phyloP scores from a whole-genome alignment of 2,797 vertebrate genomes.

The Semotilus atromaculatus region DNA sequence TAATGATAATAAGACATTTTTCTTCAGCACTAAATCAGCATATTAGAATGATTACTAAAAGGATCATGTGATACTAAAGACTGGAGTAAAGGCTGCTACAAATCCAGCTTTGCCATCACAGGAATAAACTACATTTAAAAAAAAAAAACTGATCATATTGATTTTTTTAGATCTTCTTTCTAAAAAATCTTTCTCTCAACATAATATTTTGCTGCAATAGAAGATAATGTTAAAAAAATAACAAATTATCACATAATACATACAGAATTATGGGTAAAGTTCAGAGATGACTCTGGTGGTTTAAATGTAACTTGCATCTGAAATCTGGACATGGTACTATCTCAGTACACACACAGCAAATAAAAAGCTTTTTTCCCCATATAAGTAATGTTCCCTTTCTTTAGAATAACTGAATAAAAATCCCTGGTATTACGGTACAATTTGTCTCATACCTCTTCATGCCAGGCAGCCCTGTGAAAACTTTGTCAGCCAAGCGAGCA shows the following conservation, averaged over 20 bases:
- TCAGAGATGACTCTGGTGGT: neutral
- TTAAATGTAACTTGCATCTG: neutral
- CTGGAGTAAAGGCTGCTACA: too few species aligned
- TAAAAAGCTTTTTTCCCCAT: neutral
- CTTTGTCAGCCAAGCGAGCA: conserved; percentile 60
- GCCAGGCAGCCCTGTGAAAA: conserved; percentile 39
- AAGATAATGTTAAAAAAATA: neutral
- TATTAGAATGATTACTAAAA: too few species aligned
- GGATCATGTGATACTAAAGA: too few species aligned
- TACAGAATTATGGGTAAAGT: neutral
- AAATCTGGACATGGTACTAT: neutral
- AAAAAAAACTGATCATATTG: too few species aligned
- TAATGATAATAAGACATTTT: too few species aligned
- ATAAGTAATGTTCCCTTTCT: neutral
- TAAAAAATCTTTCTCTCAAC: neutral
- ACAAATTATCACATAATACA: neutral
- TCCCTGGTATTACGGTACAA: neutral
- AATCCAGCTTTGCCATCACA: too few species aligned
- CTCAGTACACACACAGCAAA: neutral
- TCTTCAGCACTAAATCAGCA: too few species aligned
- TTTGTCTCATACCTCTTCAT: conserved; percentile 14
- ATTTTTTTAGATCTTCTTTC: too few species aligned
- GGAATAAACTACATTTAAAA: too few species aligned
- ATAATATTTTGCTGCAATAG: neutral
- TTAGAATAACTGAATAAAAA: conserved; percentile 12